Conservation (phyloP, 2,888 invertebrate genomes). For the Xylota sylvarum region DNA sequence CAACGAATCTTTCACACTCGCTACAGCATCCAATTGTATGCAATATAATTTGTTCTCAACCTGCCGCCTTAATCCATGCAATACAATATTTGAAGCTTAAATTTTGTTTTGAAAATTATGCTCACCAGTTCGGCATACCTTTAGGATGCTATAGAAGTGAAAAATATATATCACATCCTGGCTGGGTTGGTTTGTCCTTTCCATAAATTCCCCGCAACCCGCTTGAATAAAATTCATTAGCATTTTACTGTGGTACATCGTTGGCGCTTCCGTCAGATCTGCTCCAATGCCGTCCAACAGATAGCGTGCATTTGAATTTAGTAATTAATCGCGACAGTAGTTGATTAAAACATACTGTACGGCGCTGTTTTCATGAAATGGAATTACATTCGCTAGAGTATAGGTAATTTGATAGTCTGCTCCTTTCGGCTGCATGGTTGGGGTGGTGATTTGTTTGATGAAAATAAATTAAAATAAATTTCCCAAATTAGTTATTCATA, state of each 20-base stretch:
- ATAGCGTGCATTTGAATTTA: constrained; percentile 30
- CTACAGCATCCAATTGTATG: not conserved
- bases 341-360: constrained; percentile 33
- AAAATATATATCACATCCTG: constrained; percentile 1
- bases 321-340: constrained; percentile 50
- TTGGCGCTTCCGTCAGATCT: not conserved
- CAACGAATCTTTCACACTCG: not conserved
- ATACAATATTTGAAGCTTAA: not conserved
- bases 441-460: constrained; percentile 29
- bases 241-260: not conserved
- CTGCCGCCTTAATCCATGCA: constrained; percentile 8
- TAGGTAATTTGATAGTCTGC: not conserved
- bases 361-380: not conserved
- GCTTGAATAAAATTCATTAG: constrained; percentile 10
- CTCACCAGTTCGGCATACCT: not conserved
- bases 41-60: not conserved
- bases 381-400: not conserved
- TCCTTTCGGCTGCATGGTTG: not conserved
- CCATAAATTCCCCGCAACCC: not conserved
- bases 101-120: not conserved
- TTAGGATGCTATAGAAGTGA: not conserved
- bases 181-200: not conserved
- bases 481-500: constrained; percentile 47
- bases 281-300: not conserved
- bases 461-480: constrained; percentile 59